Evolutionary conservation across 2,888 invertebrate genomes (phyloP), one percentile per base, ranked within the genome.

Genomic region (Caenorhabditis sp.): DNA sequence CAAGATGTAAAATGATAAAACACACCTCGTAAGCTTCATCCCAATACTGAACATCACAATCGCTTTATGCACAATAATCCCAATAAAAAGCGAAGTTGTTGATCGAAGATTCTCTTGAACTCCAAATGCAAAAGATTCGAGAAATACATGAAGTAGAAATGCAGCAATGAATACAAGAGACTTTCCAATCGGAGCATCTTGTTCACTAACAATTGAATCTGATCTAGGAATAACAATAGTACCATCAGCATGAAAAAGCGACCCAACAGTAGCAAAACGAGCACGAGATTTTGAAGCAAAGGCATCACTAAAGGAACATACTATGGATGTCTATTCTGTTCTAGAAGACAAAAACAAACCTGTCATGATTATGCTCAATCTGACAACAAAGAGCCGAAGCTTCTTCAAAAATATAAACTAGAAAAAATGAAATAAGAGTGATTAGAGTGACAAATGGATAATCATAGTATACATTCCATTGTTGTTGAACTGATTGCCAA

Each of bases 41-140:
- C 75, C 71, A 49, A 69, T 60, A 1, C 67, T 68, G 36, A 82
- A 82, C 50, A 67, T 62, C 10, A 82, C 82, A 14, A 82, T 58
- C 3, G 76, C 78, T 56, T 82, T 82, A 59, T 82, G 82, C 20
- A 78, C 63, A 31, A 80, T 78, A 38, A 82, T 82, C n/a, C 82
- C 82, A 58, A 83, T 73, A 67, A 82, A 82, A 7, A 82, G 65
- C 4, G 82, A 80, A 0, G 76, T 59, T 7, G 80, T 62, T 23
- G 73, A 65, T 17, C 69, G 49, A 7, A 67, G 50, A 14, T 63
- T 58, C 10, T 70, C 77, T 67, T 80, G 80, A 21, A 80, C 70
- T 12, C 82, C 83, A 63, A 83, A 83, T 0, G 83, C 83, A 62
- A 83, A 83, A 43, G 81, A 78, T 60, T 83, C 83, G 12, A 83